Percentiles rank a stretch among this genome's conserved stretches.
Conservation (phyloP, 2,888 invertebrate species). For the Mallateleia sp. region DNA sequence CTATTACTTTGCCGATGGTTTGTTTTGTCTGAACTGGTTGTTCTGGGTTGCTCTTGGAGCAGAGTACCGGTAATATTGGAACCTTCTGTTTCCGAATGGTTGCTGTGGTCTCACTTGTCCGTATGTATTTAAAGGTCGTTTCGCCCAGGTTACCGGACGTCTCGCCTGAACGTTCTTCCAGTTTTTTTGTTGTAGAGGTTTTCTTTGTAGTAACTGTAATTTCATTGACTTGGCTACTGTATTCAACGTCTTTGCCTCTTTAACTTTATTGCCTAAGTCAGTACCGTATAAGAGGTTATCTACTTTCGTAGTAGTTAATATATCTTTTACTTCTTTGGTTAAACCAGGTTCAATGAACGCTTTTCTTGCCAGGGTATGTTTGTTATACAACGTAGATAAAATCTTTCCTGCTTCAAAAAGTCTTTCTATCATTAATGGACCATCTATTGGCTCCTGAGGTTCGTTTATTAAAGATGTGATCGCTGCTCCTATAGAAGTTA, state of each 20-base stretch:
- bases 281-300: constrained; percentile 36
- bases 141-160: constrained; percentile 36
- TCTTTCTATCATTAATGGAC: background rate
- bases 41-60: background rate
- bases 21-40: background rate
- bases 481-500: constrained; percentile 26
- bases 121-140: constrained; percentile 9
- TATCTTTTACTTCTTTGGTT: constrained; percentile 16
- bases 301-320: constrained; percentile 33
- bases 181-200: constrained; percentile 34
- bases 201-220: background rate
- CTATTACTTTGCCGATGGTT: background rate
- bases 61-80: background rate
- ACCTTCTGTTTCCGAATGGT: constrained; percentile 1
- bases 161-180: constrained; percentile 29
- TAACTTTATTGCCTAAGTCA: constrained; percentile 30
- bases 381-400: constrained; percentile 1
- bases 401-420: constrained; percentile 35
- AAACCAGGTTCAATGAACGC: constrained; percentile 29
- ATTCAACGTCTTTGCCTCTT: constrained; percentile 34
- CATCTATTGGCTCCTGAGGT: constrained; percentile 14
- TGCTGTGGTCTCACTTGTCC: constrained; percentile 45
- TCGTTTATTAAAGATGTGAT: constrained; percentile 7
- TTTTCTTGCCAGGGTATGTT: constrained; percentile 12
- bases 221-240: constrained; percentile 20